Conservation (phyloP, 2,888 invertebrate genomes). For the Lycocerus yunnanus region DNA sequence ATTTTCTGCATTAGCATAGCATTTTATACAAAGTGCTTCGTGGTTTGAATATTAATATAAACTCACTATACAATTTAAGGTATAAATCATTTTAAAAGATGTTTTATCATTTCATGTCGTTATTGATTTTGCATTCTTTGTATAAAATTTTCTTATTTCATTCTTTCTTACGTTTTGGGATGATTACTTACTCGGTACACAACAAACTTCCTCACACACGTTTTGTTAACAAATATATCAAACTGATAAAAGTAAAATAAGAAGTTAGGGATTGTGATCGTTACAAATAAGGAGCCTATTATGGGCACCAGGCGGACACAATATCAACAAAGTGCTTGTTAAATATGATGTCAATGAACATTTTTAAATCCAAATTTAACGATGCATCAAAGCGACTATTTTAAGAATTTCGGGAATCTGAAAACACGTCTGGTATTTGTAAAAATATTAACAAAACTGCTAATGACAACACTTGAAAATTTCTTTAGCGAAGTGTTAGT, state of each 20-base stretch:
- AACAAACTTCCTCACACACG: not conserved
- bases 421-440: too few species aligned
- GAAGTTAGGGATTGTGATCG: too few species aligned
- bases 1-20: conserved; percentile 49
- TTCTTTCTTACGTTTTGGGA: not conserved
- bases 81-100: conserved; percentile 42
- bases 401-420: too few species aligned
- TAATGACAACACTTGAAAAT: too few species aligned
- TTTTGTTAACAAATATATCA: not conserved
- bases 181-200: not conserved
- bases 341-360: not conserved
- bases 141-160: not conserved
- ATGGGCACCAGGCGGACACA: not conserved
- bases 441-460: too few species aligned
- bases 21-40: conserved; percentile 49
- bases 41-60: conserved; percentile 51
- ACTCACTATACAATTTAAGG: conserved; percentile 38
- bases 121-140: not conserved
- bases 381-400: too few species aligned
- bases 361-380: too few species aligned
- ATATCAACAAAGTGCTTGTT: not conserved
- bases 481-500: too few species aligned
- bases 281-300: not conserved
- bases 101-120: not conserved
- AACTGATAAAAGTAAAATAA: not conserved